phyloP scores from a whole-genome alignment of 2,113 vertebrate genomes.

The Platycercus adscitus region DNA sequence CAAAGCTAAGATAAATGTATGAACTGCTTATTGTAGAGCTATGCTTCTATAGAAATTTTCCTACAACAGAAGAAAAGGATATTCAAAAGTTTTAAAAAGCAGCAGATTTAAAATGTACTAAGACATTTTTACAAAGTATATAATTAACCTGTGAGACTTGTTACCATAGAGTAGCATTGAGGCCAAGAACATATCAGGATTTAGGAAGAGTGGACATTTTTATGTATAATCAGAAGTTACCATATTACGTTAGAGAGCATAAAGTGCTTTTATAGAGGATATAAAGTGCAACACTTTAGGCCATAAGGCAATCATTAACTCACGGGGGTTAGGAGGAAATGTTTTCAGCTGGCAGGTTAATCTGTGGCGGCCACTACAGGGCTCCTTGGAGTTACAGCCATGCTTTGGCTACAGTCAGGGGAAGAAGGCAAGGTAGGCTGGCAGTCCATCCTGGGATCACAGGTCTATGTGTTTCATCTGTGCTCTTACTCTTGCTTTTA shows the following conservation, averaged over 20 bases:
- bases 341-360: not conserved
- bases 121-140: slow-evolving; percentile 3
- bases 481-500: no score
- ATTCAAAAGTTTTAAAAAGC: not conserved
- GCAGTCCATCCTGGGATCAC: fast-evolving
- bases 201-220: slow-evolving; percentile 22
- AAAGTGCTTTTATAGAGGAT: slow-evolving; percentile 27
- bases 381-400: not conserved
- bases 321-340: not conserved
- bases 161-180: not conserved
- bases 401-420: not conserved
- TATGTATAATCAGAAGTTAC: not conserved
- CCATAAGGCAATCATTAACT: not conserved
- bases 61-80: not conserved
- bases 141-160: slow-evolving; percentile 1
- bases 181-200: not conserved
- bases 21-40: not conserved
- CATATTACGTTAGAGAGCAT: not conserved
- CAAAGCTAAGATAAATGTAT: not conserved
- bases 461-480: not conserved
- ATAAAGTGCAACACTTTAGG: not conserved
- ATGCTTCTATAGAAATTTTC: not conserved
- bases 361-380: fast-evolving
- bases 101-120: not conserved
- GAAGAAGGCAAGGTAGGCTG: fast-evolving